Conservation (phyloP, 2,797 vertebrate species). For the Spatula clypeata region DNA sequence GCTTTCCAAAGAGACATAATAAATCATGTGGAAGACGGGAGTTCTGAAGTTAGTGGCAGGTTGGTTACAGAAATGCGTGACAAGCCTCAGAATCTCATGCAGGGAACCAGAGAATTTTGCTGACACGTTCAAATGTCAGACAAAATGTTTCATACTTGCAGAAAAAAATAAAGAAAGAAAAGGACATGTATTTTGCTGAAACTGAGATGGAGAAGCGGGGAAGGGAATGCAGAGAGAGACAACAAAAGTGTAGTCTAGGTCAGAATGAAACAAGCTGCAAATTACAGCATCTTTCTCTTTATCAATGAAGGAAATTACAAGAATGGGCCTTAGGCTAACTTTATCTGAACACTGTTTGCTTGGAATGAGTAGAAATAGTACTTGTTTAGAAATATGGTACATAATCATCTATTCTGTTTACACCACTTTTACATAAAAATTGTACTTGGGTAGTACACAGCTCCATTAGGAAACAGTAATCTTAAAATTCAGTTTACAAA, state of each 20-base stretch:
- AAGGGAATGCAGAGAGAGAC: background rate
- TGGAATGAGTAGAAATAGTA: background rate
- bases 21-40: constrained; percentile 11
- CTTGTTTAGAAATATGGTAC: background rate
- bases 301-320: background rate
- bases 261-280: background rate
- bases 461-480: background rate
- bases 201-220: background rate
- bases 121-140: background rate
- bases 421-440: background rate
- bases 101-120: background rate
- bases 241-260: background rate
- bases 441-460: background rate
- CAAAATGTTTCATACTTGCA: background rate
- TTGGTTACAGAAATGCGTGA: background rate
- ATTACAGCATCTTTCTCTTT: background rate
- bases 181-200: background rate
- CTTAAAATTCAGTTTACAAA: background rate
- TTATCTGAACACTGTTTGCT: background rate
- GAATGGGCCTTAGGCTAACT: background rate
- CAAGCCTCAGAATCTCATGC: background rate
- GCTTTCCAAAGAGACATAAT: background rate
- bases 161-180: background rate
- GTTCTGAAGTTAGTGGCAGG: background rate
- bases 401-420: background rate